Percentiles rank a stretch among this genome's conserved stretches.
phyloP scores from a whole-genome alignment of 92 coral and sea anemone genomes.

The Phenganax subtilis region DNA sequence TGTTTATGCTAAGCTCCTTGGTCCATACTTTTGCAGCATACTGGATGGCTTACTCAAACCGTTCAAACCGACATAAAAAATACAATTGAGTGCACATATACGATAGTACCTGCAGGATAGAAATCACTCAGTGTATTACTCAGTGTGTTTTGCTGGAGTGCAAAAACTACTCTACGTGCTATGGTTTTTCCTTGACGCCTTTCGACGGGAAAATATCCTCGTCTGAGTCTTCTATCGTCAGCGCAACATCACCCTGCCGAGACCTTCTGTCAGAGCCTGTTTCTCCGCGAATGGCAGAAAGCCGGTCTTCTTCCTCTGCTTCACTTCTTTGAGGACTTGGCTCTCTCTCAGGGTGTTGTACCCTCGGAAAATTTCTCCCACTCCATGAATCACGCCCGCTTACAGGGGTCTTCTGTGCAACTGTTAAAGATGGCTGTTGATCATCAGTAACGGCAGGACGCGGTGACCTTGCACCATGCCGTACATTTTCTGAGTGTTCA shows the following conservation, averaged over 20 bases:
- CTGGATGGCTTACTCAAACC: neutral
- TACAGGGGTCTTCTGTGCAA: neutral
- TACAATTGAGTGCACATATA: neutral
- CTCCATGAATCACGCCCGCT: neutral
- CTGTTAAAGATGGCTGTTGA: neutral
- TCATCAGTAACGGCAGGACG: neutral
- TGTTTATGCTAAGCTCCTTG: no score
- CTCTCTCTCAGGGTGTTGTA: neutral
- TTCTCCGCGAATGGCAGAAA: neutral
- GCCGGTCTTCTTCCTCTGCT: neutral
- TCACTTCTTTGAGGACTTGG: neutral
- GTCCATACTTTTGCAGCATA: no score
- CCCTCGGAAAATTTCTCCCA: neutral
- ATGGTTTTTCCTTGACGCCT: neutral
- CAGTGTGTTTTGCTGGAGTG: neutral
- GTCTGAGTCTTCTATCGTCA: constrained; percentile 1
- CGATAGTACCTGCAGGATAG: no score
- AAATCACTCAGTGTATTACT: no score
- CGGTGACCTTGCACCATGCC: neutral
- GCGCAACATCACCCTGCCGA: constrained; percentile 12
- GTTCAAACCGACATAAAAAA: neutral
- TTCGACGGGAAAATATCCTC: neutral
- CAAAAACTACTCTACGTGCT: neutral
- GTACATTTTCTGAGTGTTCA: no score
- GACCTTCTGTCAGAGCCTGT: neutral